These are phyloP conservation scores for Dinoponera quadriceps DNA, from an alignment of 1,140 invertebrate genomes.

Conservation along the genomic window DNA sequence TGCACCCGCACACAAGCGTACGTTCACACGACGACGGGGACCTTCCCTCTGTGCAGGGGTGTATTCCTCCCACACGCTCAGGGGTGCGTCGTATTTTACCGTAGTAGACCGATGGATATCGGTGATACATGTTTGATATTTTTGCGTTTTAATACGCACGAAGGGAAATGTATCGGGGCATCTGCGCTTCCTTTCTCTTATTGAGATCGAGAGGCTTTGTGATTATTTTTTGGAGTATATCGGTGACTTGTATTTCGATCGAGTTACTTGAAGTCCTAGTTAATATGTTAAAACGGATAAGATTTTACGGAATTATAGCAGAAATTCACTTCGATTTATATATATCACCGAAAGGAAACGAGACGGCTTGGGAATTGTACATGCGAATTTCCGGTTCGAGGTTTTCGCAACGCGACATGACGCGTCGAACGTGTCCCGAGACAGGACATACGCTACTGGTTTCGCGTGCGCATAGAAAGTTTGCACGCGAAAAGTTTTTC, in stretches of 20 bases:
- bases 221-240: no score
- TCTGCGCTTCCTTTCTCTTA: no score
- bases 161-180: no score
- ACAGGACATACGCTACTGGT: conserved; percentile 5
- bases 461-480: conserved; percentile 1
- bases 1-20: neutral
- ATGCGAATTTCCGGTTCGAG: neutral
- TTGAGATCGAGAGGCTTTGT: no score
- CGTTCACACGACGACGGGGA: conserved; percentile 5
- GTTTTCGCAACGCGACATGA: neutral
- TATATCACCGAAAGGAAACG: no score
- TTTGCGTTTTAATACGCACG: neutral
- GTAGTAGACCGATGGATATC: neutral
- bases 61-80: conserved; percentile 3
- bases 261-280: no score
- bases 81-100: conserved; percentile 36
- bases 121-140: conserved; percentile 15
- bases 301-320: no score
- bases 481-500: conserved; percentile 53
- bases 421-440: neutral
- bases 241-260: no score
- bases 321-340: no score
- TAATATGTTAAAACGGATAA: no score
- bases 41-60: conserved; percentile 21
- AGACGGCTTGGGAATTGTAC: neutral